Percentiles rank a stretch among this genome's conserved stretches.
phyloP scores from a whole-genome alignment of 1,140 invertebrate species.

The Papilio helenus region DNA sequence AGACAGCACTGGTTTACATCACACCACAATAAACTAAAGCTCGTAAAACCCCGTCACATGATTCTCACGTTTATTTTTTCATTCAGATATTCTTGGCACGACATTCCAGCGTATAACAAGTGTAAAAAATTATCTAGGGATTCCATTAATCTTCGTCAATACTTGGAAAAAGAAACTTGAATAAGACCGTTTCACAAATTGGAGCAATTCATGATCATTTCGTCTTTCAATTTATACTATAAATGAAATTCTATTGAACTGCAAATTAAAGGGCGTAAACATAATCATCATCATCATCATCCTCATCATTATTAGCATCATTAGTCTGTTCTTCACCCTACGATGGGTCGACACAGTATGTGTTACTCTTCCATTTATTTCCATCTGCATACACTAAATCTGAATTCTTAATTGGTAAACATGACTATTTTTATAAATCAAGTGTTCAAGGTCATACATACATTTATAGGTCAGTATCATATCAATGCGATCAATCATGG shows the following conservation, averaged over 20 bases:
- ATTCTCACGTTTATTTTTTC: constrained; percentile 15
- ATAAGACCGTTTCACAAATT: neutral
- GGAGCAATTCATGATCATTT: neutral
- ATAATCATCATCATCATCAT: too few species aligned
- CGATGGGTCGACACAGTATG: too few species aligned
- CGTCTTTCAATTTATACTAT: neutral
- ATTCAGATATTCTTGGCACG: constrained; percentile 17
- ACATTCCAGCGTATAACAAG: neutral
- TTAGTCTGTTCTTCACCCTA: too few species aligned
- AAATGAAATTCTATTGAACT: neutral
- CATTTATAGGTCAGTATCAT: constrained; percentile 33
- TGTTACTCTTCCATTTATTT: too few species aligned
- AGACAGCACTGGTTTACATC: neutral
- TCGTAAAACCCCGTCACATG: constrained; percentile 16
- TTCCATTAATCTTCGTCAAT: neutral
- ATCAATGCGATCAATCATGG: constrained; percentile 23
- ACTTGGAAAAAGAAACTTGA: neutral
- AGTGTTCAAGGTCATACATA: neutral
- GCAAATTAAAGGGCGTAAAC: neutral
- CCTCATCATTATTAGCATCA: too few species aligned
- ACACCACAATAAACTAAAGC: constrained; percentile 16
- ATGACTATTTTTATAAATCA: neutral
- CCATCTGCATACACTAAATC: too few species aligned
- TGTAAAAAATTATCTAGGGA: neutral
- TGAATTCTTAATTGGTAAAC: too few species aligned